Base-by-base conservation (phyloP, 2,888 invertebrate genomes). In the Ernsta delagoae region DNA sequence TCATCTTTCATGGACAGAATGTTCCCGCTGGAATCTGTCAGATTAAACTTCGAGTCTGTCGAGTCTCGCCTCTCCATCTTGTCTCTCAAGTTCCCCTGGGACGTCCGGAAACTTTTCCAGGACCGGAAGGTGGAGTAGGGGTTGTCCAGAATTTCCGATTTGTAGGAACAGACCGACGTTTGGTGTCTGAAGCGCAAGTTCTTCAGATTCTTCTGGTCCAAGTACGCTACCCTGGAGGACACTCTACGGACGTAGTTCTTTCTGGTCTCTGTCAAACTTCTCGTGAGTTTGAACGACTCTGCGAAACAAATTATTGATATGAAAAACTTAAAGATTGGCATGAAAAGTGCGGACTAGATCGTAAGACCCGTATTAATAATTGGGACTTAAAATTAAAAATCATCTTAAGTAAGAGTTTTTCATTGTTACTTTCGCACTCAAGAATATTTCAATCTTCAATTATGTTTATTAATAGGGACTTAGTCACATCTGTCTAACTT, bases 211-310 rank as follows among this genome's bases (percentile, higher is more conserved):
- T 84, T 85, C 0, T 85, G 85, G 71, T 92, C 92, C 59, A 91
- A 71, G 57, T 91, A 91, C 0, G 94, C 94, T 3, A 94, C 94
- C 54, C 94, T 88, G 0, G 94, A 94, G 0, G 95, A 95, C 1
- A 96, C 95, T 6, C 96, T 88, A 0, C 95, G 89, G 0, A 96
- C 95, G 92, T 96, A 96, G 76, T 94, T 94, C 79, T 96, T 96
- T 0, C 96, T 88, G 66, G 95, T 95, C 75, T 95, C 95, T 0
- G 95, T 95, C 36, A 95, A 81, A 74, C 92, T 94, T 50, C 94
- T 85, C 1, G 94, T 94, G 3, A 94, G 79, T 75, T 92, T 94
- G 6, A 94, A 92, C 59, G 94, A 94, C 76, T 94, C 94, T 93
- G 87, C 1, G 83, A 83, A 60, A 9, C 6, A 34, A 65, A 24